These are phyloP conservation scores for Podarcis muralis DNA, from an alignment of 2,113 vertebrate genomes.

Conservation along the genomic window DNA sequence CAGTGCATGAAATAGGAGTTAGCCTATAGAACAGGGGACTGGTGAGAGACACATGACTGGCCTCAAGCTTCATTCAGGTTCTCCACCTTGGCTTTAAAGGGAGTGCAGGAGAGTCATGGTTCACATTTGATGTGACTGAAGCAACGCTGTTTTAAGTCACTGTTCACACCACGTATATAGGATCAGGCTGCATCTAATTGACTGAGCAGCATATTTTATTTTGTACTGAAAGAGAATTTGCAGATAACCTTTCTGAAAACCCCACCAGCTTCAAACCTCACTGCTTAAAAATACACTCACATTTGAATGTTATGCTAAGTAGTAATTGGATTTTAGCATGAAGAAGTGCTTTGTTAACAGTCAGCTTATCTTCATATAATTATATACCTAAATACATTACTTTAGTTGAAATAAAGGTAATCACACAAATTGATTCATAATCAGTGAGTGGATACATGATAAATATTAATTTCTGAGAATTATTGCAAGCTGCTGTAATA, in stretches of 20 bases:
- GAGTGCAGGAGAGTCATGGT: background rate
- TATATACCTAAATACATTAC: constrained; percentile 25
- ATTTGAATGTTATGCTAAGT: background rate
- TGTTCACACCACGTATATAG: background rate
- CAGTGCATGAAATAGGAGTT: no score
- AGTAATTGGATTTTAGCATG: background rate
- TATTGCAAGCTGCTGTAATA: background rate
- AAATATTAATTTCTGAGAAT: background rate
- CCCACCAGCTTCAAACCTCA: background rate
- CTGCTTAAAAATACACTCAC: constrained; percentile 14
- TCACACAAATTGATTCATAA: background rate
- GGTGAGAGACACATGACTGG: no score
- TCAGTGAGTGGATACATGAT: background rate
- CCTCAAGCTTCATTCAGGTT: no score
- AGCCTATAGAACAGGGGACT: no score
- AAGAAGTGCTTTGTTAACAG: background rate
- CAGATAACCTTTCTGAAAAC: background rate
- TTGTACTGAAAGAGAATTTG: background rate
- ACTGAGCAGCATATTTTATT: no score
- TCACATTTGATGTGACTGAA: background rate
- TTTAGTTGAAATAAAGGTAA: background rate
- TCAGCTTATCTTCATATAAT: background rate
- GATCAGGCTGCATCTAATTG: background rate
- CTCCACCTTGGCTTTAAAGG: background rate
- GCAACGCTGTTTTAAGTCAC: background rate